phyloP scores from a whole-genome alignment of 2,888 invertebrate species.

The Heliconius cydno region DNA sequence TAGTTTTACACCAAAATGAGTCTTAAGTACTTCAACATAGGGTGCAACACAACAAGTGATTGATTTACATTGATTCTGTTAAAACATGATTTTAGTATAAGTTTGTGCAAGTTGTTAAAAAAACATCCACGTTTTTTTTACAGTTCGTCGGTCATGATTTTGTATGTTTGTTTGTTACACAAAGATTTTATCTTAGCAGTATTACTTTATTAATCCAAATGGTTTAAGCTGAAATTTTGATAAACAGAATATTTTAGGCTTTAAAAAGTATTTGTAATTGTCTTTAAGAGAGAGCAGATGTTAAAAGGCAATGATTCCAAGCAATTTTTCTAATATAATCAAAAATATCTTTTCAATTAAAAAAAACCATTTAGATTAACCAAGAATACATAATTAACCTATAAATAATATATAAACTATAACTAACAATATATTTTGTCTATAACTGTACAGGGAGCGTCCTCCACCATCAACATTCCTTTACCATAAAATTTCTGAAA shows the following conservation, averaged over 20 bases:
- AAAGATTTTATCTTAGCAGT: constrained; percentile 48
- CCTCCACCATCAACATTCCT: constrained; percentile 48
- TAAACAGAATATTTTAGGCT: not conserved
- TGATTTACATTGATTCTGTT: constrained; percentile 22
- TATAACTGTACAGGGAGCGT: constrained; percentile 58
- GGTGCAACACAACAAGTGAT: constrained; percentile 55
- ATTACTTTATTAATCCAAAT: constrained; percentile 50
- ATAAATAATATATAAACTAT: constrained; percentile 49
- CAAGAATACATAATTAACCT: constrained; percentile 51
- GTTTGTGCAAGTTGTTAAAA: constrained; percentile 45
- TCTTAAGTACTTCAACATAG: constrained; percentile 51
- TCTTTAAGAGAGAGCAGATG: not conserved
- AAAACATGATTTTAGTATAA: constrained; percentile 38
- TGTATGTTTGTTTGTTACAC: constrained; percentile 39
- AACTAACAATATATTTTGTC: constrained; percentile 56
- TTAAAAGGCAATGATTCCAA: not conserved
- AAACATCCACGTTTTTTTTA: constrained; percentile 10
- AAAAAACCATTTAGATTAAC: constrained; percentile 48
- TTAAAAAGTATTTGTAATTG: not conserved
- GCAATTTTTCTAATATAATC: not conserved
- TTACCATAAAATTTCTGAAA: constrained; percentile 49
- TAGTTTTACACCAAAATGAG: constrained; percentile 37
- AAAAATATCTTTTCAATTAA: not conserved
- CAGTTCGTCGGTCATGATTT: constrained; percentile 34
- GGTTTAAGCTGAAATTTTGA: not conserved